These are phyloP conservation scores for Neomonachus schauinslandi DNA, from an alignment of 2,113 vertebrate species.

Conservation along the genomic window DNA sequence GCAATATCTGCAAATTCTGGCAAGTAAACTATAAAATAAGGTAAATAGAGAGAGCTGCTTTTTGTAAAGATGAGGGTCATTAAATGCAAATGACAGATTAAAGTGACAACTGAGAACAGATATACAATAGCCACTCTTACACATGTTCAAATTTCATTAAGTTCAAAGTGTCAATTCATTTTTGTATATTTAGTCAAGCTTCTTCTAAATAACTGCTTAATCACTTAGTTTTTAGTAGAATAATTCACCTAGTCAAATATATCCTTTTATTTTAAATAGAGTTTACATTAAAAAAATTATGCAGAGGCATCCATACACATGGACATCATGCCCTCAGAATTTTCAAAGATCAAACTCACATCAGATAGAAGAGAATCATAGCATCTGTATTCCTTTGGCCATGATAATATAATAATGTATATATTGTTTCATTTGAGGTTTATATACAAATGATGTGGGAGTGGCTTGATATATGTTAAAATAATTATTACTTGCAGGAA, in stretches of 20 bases:
- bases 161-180: neutral
- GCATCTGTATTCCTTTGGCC: neutral
- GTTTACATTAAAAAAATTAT: slow-evolving; percentile 28
- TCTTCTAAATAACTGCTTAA: neutral
- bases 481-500: neutral
- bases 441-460: neutral
- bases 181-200: neutral
- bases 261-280: slow-evolving; percentile 28
- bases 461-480: neutral
- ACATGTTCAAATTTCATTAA: slow-evolving; percentile 21
- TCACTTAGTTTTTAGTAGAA: neutral
- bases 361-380: neutral
- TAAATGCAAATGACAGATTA: slow-evolving; percentile 15
- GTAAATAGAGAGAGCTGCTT: slow-evolving; percentile 9
- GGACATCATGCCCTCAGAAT: neutral
- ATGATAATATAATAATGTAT: neutral
- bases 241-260: neutral
- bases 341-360: neutral
- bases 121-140: neutral
- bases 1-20: neutral
- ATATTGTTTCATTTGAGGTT: neutral
- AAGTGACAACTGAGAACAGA: neutral
- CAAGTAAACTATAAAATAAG: slow-evolving; percentile 44
- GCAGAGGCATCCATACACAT: neutral
- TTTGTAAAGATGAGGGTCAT: neutral